phyloP scores from a whole-genome alignment of 2,113 vertebrate species.

The Paramormyrops kingsleyae region DNA sequence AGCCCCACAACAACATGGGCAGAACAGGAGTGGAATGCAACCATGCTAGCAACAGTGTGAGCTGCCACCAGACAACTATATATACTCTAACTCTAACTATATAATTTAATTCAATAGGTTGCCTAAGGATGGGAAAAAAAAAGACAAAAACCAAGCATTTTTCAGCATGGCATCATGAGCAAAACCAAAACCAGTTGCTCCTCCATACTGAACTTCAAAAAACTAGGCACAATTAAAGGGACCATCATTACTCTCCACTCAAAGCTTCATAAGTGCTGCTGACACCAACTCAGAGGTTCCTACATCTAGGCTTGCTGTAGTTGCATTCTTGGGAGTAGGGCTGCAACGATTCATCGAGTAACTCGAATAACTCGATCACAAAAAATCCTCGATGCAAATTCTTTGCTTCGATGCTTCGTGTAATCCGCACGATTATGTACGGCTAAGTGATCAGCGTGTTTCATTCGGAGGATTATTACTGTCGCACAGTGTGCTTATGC shows the following conservation, averaged over 20 bases:
- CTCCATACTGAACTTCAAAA: background rate
- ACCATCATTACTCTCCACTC: background rate
- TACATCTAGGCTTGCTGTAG: background rate
- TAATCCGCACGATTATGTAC: too few relatives aligned
- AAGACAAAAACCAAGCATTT: background rate
- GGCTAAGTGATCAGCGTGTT: too few relatives aligned
- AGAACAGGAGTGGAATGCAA: background rate
- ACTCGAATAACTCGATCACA: too few relatives aligned
- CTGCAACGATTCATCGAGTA: too few relatives aligned
- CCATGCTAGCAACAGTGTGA: background rate
- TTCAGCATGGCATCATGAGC: background rate
- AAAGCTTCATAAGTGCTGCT: background rate
- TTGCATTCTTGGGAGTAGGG: background rate
- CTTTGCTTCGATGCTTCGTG: too few relatives aligned
- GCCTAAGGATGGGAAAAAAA: background rate
- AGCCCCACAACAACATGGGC: too few relatives aligned
- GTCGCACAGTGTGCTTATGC: too few relatives aligned
- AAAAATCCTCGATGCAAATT: too few relatives aligned
- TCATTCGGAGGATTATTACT: too few relatives aligned
- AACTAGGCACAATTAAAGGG: background rate
- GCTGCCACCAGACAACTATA: background rate
- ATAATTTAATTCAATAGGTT: background rate
- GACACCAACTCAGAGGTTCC: background rate
- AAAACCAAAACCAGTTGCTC: background rate
- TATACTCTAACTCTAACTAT: too few relatives aligned